phyloP scores from a whole-genome alignment of 2,888 invertebrate species.

The Spodoptera littoralis region DNA sequence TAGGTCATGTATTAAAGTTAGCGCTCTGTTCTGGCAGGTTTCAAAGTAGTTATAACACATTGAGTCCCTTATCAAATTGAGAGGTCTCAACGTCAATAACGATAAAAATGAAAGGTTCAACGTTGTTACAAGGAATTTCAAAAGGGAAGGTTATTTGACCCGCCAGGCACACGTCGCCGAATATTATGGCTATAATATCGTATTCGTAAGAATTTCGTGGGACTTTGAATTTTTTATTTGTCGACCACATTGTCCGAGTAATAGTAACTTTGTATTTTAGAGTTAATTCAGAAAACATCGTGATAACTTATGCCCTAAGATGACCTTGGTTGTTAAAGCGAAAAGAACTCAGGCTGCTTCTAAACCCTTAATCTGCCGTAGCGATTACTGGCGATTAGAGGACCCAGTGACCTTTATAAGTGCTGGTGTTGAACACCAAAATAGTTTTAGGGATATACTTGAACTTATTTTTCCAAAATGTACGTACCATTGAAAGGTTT shows the following conservation, averaged over 20 bases:
- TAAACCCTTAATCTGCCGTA: no score
- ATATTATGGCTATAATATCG: conserved; percentile 43
- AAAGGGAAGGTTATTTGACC: conserved; percentile 49
- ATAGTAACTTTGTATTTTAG: conserved; percentile 6
- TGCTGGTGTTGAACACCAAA: no score
- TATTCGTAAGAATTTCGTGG: conserved; percentile 33
- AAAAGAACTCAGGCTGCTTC: no score
- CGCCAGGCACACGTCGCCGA: conserved; percentile 44
- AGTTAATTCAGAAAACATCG: no score
- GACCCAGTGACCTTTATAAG: no score
- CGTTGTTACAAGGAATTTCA: conserved; percentile 48
- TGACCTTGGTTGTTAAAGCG: no score
- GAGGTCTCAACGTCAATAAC: conserved; percentile 49
- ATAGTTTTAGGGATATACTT: no score
- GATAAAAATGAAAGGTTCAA: conserved; percentile 48
- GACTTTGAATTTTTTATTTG: conserved; percentile 32
- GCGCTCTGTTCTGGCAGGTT: conserved; percentile 32
- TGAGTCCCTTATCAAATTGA: conserved; percentile 49
- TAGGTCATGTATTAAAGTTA: conserved; percentile 30
- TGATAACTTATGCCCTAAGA: no score
- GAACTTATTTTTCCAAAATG: no score
- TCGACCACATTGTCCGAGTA: background rate
- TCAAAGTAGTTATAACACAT: conserved; percentile 33
- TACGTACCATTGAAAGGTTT: no score
- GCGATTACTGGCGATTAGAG: no score